phyloP scores from a whole-genome alignment of 2,797 vertebrate species.

The Arctocebus calabarensis region DNA sequence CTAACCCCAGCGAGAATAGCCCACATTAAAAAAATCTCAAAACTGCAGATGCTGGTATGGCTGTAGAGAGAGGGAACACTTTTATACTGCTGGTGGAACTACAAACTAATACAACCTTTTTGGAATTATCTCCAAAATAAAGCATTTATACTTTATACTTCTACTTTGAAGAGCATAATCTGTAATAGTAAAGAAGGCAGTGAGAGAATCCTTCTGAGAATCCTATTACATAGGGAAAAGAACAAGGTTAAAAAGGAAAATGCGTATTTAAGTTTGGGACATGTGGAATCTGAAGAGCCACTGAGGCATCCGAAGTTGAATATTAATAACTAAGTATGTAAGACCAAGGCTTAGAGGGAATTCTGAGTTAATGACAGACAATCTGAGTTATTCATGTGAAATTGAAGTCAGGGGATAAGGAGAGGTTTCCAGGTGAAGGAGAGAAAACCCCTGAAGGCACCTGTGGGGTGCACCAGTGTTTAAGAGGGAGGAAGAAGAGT shows the following conservation, averaged over 20 bases:
- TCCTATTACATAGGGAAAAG: background rate
- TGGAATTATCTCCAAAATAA: background rate
- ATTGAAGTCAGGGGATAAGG: background rate
- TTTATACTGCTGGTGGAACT: too few species aligned
- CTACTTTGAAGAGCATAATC: background rate
- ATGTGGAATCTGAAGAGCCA: background rate
- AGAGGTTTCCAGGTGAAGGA: background rate
- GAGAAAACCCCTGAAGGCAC: too few species aligned
- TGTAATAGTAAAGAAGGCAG: background rate
- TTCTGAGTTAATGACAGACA: background rate
- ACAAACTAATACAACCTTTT: too few species aligned
- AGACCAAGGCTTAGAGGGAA: background rate
- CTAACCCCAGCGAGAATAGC: too few species aligned
- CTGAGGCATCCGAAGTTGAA: too few species aligned
- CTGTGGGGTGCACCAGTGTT: accelerated
- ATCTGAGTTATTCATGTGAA: background rate
- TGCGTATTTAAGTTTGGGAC: background rate
- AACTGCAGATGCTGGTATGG: too few species aligned
- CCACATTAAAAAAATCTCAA: too few species aligned
- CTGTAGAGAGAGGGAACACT: too few species aligned
- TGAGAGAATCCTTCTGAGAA: background rate
- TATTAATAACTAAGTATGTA: background rate
- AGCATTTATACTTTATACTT: too few species aligned
- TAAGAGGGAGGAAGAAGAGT: too few species aligned
- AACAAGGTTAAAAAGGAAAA: background rate